phyloP scores from a whole-genome alignment of 2,888 invertebrate species.

The Pegoplata infirma region DNA sequence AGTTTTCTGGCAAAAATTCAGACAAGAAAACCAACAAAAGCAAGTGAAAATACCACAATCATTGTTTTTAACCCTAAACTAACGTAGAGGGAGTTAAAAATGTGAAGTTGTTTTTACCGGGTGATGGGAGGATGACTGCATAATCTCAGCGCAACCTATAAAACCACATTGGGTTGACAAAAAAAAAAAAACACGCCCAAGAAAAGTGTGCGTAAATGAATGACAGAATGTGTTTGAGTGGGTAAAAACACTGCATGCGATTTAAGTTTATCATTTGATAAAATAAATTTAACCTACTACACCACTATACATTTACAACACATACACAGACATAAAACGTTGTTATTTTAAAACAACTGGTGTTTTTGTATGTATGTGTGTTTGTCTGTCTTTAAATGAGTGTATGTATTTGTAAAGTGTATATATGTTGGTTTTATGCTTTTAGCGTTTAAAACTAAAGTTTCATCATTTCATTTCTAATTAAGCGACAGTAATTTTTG shows the following conservation, averaged over 20 bases:
- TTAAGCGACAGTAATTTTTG: constrained; percentile 67
- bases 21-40: constrained; percentile 16
- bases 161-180: constrained; percentile 31
- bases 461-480: constrained; percentile 66
- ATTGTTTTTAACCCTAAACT: constrained; percentile 16
- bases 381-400: neutral
- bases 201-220: constrained; percentile 37
- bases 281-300: constrained; percentile 33
- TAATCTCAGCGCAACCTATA: constrained; percentile 8
- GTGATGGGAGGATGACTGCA: neutral
- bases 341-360: constrained; percentile 32
- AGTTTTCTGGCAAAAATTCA: constrained; percentile 44
- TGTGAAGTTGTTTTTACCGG: neutral
- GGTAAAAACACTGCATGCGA: constrained; percentile 20
- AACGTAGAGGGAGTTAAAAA: neutral
- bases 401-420: too few species aligned
- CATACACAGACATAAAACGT: constrained; percentile 5
- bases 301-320: neutral
- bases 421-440: constrained; percentile 23
- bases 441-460: constrained; percentile 55
- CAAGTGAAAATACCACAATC: constrained; percentile 23
- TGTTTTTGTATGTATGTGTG: constrained; percentile 16
- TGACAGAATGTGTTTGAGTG: constrained; percentile 5
- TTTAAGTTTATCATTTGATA: constrained; percentile 33
- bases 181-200: constrained; percentile 29